Evolutionary conservation across 2,797 vertebrate species (phyloP), one percentile per base, ranked within the genome.

Genomic region (Crocidura indochinensis): DNA sequence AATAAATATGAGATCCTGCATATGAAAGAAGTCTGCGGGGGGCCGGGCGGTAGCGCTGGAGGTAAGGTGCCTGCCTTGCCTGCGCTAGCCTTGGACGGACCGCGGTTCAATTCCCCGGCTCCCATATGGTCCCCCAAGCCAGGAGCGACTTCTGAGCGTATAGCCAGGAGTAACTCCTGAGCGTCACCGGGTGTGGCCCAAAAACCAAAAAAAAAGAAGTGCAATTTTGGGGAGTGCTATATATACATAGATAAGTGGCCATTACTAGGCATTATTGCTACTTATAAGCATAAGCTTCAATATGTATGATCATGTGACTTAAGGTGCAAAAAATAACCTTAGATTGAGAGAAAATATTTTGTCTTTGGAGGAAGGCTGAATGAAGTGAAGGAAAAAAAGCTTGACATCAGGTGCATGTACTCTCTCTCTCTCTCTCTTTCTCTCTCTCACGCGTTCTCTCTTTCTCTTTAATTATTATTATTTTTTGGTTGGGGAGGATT

Each of bases 21-120:
- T 0, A 2, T 0, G 1, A 0, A 0, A 74, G 46, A 44, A 17
- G 79, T 76, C 8, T 51, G 65, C n/a, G n/a, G n/a, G n/a, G n/a
- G n/a, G n/a, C n/a, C n/a, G n/a, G n/a, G n/a, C n/a, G n/a, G n/a
- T n/a, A n/a, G n/a, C n/a, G n/a, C n/a, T n/a, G n/a, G n/a, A n/a
- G n/a, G n/a, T n/a, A n/a, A n/a, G n/a, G n/a, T n/a, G n/a, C n/a
- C n/a, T n/a, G n/a, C n/a, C n/a, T n/a, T n/a, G n/a, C n/a, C n/a
- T n/a, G n/a, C n/a, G n/a, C n/a, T n/a, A n/a, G n/a, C n/a, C n/a
- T n/a, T n/a, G n/a, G n/a, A n/a, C n/a, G n/a, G n/a, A n/a, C n/a
- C n/a, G n/a, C n/a, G n/a, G n/a, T n/a, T n/a, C n/a, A n/a, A n/a
- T n/a, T n/a, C n/a, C n/a, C n/a, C n/a, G n/a, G n/a, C n/a, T n/a